phyloP scores from a whole-genome alignment of 2,797 vertebrate genomes.

The Geotrypetes seraphini region DNA sequence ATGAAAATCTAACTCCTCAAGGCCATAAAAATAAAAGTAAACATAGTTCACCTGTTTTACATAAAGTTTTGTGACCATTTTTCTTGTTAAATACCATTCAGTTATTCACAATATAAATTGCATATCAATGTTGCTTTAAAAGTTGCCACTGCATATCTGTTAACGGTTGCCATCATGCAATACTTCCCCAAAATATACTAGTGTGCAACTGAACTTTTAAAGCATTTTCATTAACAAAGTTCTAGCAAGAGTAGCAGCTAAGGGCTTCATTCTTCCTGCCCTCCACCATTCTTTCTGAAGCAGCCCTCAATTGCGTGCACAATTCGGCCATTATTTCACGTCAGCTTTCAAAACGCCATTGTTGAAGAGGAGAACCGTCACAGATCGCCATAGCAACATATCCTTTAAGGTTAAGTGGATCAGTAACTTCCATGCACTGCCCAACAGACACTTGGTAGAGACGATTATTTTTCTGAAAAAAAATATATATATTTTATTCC shows the following conservation, averaged over 20 bases:
- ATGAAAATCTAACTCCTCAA: too few relatives aligned
- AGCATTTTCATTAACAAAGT: fast-evolving
- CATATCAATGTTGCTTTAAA: background rate
- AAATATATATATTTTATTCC: too few relatives aligned
- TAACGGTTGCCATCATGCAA: too few relatives aligned
- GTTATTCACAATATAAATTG: conserved; percentile 1
- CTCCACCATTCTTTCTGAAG: too few relatives aligned
- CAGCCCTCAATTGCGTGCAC: background rate
- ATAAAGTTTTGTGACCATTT: conserved; percentile 10
- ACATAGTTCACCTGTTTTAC: too few relatives aligned
- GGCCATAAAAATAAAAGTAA: too few relatives aligned
- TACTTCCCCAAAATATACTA: background rate
- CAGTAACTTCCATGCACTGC: conserved; percentile 74
- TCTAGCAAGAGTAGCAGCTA: background rate
- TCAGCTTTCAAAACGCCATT: conserved; percentile 80
- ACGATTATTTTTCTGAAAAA: conserved; percentile 68
- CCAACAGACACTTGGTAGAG: conserved; percentile 92
- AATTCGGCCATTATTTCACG: fast-evolving
- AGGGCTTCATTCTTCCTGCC: background rate
- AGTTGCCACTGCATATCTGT: background rate
- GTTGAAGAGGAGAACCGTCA: conserved; percentile 68
- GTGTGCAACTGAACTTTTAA: background rate
- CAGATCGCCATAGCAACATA: conserved; percentile 87
- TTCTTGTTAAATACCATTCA: conserved; percentile 16
- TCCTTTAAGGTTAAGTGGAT: conserved; percentile 63